Evolutionary conservation across 2,888 invertebrate genomes (phyloP).

Genomic region (Drosophila paramelanica): DNA sequence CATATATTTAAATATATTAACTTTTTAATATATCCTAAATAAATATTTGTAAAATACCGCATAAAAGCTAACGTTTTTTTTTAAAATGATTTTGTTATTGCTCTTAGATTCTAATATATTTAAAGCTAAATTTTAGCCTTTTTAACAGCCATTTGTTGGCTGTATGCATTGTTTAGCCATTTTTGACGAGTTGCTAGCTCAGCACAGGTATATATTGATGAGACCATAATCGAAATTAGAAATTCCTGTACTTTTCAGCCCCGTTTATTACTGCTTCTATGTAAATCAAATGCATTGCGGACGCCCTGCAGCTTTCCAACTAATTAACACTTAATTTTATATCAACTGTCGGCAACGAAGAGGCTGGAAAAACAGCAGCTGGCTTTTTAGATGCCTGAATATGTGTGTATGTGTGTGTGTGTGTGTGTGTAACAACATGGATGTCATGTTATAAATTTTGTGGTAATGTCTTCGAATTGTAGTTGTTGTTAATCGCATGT

Average conservation of each 20-base stretch:
- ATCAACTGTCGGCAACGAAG: slow-evolving; percentile 51
- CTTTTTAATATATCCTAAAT: too few relatives aligned
- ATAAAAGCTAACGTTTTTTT: too few relatives aligned
- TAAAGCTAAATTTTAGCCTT: slow-evolving; percentile 6
- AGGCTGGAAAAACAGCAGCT: slow-evolving; percentile 69
- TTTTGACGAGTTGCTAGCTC: slow-evolving; percentile 16
- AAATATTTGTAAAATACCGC: too few relatives aligned
- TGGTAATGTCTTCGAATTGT: slow-evolving; percentile 78
- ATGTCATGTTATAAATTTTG: slow-evolving; percentile 77
- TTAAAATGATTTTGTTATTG: too few relatives aligned
- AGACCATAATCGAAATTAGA: slow-evolving; percentile 43
- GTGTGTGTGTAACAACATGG: slow-evolving; percentile 32
- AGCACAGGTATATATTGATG: slow-evolving; percentile 36
- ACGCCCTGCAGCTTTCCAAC: slow-evolving; percentile 77
- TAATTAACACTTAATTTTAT: slow-evolving; percentile 81
- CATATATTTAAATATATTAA: background rate
- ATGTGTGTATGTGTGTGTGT: slow-evolving; percentile 4
- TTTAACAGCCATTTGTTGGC: background rate
- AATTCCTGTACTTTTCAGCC: slow-evolving; percentile 34
- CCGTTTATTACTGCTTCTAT: slow-evolving; percentile 25
- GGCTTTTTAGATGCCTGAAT: slow-evolving; percentile 43
- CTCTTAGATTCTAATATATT: background rate
- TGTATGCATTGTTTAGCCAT: background rate
- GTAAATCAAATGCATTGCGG: slow-evolving; percentile 64
- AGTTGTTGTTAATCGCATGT: slow-evolving; percentile 77